phyloP scores from a whole-genome alignment of 2,113 vertebrate species.

The Macrotis lagotis region DNA sequence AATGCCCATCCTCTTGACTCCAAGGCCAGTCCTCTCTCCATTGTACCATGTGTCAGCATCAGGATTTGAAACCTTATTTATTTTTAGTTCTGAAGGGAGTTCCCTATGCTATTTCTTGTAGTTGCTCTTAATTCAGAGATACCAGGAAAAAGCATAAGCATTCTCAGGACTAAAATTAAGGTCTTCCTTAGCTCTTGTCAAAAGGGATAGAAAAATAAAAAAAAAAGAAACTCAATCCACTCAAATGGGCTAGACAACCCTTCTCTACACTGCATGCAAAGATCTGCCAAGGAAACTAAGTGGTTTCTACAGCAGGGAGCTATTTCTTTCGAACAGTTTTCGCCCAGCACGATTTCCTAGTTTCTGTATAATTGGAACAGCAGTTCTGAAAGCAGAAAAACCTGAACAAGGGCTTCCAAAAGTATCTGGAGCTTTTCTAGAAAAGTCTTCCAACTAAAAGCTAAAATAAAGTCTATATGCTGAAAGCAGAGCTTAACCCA shows the following conservation, averaged over 20 bases:
- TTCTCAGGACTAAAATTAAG: background rate
- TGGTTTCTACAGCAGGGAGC: background rate
- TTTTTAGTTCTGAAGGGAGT: background rate
- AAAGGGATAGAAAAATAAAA: slow-evolving; percentile 17
- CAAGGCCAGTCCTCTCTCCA: too few relatives aligned
- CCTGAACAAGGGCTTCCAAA: background rate
- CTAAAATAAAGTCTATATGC: background rate
- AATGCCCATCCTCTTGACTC: too few relatives aligned
- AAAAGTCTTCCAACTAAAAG: background rate
- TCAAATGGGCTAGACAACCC: slow-evolving; percentile 32
- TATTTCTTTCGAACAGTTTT: slow-evolving; percentile 36
- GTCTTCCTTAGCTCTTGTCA: slow-evolving; percentile 20
- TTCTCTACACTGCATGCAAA: background rate
- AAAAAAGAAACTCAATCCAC: background rate
- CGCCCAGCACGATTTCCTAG: background rate
- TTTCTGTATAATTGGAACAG: background rate
- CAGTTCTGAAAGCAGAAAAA: background rate
- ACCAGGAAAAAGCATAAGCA: background rate
- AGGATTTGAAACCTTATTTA: background rate
- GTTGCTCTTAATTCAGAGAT: background rate
- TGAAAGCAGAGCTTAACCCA: background rate
- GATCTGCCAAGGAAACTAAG: background rate
- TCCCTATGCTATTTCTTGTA: background rate
- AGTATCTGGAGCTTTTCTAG: background rate
- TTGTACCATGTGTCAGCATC: accelerated